These are phyloP conservation scores for Microctonus aethiopoides DNA, from an alignment of 2,888 invertebrate species.

Conservation along the genomic window DNA sequence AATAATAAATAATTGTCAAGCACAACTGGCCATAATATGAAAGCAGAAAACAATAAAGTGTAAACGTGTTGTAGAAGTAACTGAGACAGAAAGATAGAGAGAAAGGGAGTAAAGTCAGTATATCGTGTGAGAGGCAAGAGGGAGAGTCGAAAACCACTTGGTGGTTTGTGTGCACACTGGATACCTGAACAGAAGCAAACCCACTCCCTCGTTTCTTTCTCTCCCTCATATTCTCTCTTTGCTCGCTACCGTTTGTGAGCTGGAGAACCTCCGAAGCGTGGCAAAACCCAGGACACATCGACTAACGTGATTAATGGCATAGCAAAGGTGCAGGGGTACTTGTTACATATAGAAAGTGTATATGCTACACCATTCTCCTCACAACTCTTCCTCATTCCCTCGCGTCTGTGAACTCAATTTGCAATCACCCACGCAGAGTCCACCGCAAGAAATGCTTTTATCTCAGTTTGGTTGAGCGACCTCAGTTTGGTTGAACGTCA, in stretches of 20 bases:
- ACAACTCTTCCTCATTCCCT: constrained; percentile 30
- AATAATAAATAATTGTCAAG: neutral
- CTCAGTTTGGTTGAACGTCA: constrained; percentile 46
- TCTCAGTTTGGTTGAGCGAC: constrained; percentile 43
- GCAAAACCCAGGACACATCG: constrained; percentile 51
- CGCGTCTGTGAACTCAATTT: constrained; percentile 24
- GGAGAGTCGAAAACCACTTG: constrained; percentile 43
- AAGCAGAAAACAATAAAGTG: neutral
- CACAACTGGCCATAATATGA: neutral
- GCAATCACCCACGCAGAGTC: constrained; percentile 32
- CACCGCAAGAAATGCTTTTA: constrained; percentile 47
- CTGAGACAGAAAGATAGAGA: constrained; percentile 3
- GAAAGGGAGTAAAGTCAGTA: constrained; percentile 4
- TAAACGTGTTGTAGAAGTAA: constrained; percentile 38
- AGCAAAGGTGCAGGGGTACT: constrained; percentile 37
- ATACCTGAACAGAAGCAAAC: constrained; percentile 27
- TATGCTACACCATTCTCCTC: constrained; percentile 11
- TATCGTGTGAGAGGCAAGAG: constrained; percentile 20
- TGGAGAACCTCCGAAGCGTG: constrained; percentile 29
- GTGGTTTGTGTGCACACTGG: constrained; percentile 28
- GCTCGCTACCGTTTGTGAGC: neutral
- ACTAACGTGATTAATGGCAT: constrained; percentile 61
- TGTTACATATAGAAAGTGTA: neutral
- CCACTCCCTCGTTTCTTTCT: constrained; percentile 7
- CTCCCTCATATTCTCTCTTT: constrained; percentile 19